phyloP scores from a whole-genome alignment of 2,888 invertebrate genomes.

The Pyrocoelia pectoralis region DNA sequence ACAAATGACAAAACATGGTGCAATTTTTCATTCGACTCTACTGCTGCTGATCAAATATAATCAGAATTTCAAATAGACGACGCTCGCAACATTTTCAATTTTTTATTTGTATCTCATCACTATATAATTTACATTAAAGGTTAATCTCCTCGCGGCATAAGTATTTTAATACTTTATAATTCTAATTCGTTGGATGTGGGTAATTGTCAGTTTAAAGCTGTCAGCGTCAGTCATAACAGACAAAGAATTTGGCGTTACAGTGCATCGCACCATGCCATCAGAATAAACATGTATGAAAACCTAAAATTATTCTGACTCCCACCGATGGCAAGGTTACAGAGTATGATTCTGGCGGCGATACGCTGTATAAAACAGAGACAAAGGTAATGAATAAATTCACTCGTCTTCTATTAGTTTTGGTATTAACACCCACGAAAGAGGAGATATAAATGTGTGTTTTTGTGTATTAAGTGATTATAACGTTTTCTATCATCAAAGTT shows the following conservation, averaged over 20 bases:
- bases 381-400: constrained; percentile 38
- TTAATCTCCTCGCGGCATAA: background rate
- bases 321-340: constrained; percentile 39
- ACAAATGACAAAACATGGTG: no score
- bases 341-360: constrained; percentile 37
- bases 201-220: background rate
- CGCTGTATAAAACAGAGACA: constrained; percentile 40
- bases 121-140: background rate
- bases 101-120: no score
- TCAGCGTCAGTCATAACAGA: constrained; percentile 14
- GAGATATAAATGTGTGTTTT: constrained; percentile 11
- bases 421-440: constrained; percentile 16
- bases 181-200: background rate
- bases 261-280: constrained; percentile 23
- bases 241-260: constrained; percentile 6
- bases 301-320: constrained; percentile 31
- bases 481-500: background rate
- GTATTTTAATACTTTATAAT: background rate
- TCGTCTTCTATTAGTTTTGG: constrained; percentile 31
- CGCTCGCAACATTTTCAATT: no score
- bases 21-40: no score
- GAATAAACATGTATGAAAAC: constrained; percentile 23
- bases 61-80: no score
- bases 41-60: no score
- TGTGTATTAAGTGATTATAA: constrained; percentile 11